Evolutionary conservation across 35 echinoderm and acorn worm species (phyloP), one percentile per base, ranked within the genome.

Genomic region (Diadema setosum): DNA sequence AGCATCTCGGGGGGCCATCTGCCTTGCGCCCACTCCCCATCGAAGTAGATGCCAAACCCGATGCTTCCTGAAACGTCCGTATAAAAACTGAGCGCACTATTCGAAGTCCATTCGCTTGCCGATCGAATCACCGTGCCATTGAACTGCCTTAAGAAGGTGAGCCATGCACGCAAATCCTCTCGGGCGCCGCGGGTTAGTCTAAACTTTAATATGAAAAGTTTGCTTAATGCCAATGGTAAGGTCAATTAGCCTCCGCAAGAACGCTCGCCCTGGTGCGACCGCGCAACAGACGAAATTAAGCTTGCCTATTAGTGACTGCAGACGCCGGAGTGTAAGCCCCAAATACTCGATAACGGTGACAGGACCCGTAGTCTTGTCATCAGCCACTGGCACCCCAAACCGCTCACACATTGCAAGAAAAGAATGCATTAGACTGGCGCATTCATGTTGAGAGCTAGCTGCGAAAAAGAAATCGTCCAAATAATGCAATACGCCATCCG

Each of bases 291-390:
- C 45, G 43, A 88, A 88, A 59, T 88, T 88, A 12, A 90, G 75
- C 3, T 55, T 41, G 4, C 87, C 87, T 8, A 90, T 42, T 9
- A 90, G 42, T 1, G 76, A 90, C 70, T 90, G 87, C 18, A 90
- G 2, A 8, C 18, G 21, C 36, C 57, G 5, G 48, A 90, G 56
- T n/a, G 49, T 15, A 1, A 90, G 45, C 0, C 87, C 87, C 9
- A 90, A 70, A 32, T 65, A 90, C 16, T 58, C 48, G 8, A 90
- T 46, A 32, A 45, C 25, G 3, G 21, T 18, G 2, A 45, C 15
- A 7, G 90, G 90, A 17, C 90, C 83, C 50, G 58, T 84, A 4
- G 84, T 80, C 46, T 92, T 92, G 33, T 87, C 83, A 0, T 12
- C 0, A 3, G 90, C 83, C 0, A 92, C 25, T 5, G 69, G 90